Conservation (phyloP, 2,888 invertebrate species). For the Drosophila buzzatii region DNA sequence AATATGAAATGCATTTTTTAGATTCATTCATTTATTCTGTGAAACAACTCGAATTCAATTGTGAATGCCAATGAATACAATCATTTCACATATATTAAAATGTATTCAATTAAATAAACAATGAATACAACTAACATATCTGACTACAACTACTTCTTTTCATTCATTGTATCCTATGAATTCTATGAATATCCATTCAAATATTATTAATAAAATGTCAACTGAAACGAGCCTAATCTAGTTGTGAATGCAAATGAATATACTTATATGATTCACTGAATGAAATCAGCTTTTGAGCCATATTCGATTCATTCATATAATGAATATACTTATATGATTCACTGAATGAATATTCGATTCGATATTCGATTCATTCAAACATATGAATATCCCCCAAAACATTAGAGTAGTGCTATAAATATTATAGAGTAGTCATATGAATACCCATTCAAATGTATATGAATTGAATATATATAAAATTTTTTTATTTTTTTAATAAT, state of each 20-base stretch:
- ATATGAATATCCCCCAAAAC: neutral
- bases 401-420: neutral
- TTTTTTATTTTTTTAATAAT: no score
- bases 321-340: neutral
- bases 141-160: no score
- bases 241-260: constrained; percentile 5
- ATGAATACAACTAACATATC: no score
- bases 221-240: neutral
- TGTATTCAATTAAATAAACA: neutral
- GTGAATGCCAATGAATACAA: neutral
- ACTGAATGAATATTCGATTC: neutral
- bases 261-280: neutral
- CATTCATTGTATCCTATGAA: neutral
- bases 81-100: no score
- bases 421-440: neutral
- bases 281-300: no score
- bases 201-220: neutral
- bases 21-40: neutral
- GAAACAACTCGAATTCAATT: neutral
- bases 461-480: no score
- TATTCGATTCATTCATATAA: neutral
- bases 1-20: neutral
- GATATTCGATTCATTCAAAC: neutral
- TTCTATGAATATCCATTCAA: no score
- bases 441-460: neutral